A percentile compares a stretch with the other conserved stretches of the same genome.
phyloP scores from a whole-genome alignment of 2,113 vertebrate species.

The Prunella himalayana region DNA sequence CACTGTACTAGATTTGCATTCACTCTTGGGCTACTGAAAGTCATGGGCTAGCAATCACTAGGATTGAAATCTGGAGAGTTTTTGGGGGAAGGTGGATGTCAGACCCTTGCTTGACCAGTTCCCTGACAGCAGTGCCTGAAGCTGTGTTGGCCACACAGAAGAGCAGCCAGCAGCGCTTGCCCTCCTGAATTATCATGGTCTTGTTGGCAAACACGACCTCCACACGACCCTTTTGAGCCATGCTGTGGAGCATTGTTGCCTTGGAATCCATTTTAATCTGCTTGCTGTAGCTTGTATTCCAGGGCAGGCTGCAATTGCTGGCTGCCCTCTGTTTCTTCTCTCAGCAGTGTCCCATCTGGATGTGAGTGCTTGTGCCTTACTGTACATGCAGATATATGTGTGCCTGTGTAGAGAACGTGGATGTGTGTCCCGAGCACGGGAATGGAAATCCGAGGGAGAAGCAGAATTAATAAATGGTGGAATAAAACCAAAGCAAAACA shows the following conservation, averaged over 20 bases:
- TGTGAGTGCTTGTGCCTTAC: slow-evolving; percentile 10
- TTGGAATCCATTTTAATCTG: slow-evolving; percentile 18
- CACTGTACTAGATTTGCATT: background rate
- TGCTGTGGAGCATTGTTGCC: background rate
- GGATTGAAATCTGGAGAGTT: background rate
- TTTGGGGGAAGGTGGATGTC: background rate
- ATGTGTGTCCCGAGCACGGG: background rate
- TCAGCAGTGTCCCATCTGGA: background rate
- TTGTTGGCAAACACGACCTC: background rate
- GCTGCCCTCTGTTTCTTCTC: background rate
- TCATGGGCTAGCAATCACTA: background rate
- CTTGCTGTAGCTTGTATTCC: slow-evolving; percentile 2
- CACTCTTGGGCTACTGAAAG: background rate
- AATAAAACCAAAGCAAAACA: background rate
- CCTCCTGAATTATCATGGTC: background rate
- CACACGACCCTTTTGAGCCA: background rate
- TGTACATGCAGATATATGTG: background rate
- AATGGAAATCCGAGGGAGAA: background rate
- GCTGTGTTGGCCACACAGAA: background rate
- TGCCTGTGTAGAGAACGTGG: background rate
- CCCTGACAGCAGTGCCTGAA: background rate
- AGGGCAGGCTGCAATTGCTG: background rate
- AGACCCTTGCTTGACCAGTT: background rate
- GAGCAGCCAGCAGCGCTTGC: rapidly evolving
- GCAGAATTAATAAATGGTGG: background rate